Conservation (phyloP, 2,888 invertebrate species). For the Eupeodes luniger region DNA sequence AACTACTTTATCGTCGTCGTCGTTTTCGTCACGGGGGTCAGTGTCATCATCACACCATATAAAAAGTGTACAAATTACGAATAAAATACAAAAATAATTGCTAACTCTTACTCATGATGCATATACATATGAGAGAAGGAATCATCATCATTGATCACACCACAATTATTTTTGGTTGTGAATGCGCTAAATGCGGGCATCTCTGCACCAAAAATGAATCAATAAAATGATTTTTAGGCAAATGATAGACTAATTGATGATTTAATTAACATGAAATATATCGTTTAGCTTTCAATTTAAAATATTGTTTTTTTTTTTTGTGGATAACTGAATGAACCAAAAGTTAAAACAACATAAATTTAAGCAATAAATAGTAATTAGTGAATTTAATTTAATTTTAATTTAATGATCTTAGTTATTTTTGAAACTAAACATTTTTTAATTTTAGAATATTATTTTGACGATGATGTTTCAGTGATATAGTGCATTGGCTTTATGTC, state of each 20-base stretch:
- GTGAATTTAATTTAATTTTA: too few species aligned
- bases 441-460: too few species aligned
- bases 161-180: neutral
- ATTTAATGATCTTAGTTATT: too few species aligned
- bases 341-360: too few species aligned
- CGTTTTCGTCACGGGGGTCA: neutral
- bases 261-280: constrained; percentile 24
- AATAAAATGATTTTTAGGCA: neutral
- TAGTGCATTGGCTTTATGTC: too few species aligned
- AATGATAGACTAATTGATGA: constrained; percentile 23
- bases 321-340: too few species aligned
- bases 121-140: constrained; percentile 7
- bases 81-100: constrained; percentile 6
- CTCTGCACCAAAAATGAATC: constrained; percentile 22
- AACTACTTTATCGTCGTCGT: neutral
- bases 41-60: constrained; percentile 18
- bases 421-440: too few species aligned
- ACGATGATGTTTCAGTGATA: too few species aligned
- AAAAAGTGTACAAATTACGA: neutral
- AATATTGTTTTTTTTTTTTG: too few species aligned
- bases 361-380: too few species aligned
- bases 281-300: neutral
- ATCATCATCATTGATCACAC: constrained; percentile 10
- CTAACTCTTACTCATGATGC: constrained; percentile 26
- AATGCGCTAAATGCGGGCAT: constrained; percentile 28